phyloP scores from a whole-genome alignment of 2,113 vertebrate species.

The Emydocephalus ijimae region DNA sequence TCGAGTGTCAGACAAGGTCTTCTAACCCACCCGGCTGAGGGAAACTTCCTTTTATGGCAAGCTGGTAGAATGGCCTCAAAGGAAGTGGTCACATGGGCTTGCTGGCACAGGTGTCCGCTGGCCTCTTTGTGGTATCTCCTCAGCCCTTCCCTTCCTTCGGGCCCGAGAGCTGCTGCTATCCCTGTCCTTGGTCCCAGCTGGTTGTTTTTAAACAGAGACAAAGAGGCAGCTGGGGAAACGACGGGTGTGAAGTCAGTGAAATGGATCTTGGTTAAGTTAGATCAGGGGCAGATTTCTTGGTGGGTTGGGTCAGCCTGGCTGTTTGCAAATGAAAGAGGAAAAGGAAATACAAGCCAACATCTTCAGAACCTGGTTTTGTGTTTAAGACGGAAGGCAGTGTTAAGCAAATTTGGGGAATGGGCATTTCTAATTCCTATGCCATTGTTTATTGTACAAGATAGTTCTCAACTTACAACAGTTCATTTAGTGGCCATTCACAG shows the following conservation, averaged over 20 bases:
- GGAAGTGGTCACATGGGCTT: constrained; percentile 61
- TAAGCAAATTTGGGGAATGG: not conserved
- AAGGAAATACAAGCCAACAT: not conserved
- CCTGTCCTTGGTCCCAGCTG: constrained; percentile 53
- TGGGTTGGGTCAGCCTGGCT: not conserved
- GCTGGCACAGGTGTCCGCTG: constrained; percentile 61
- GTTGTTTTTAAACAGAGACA: constrained; percentile 51
- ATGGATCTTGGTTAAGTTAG: constrained; percentile 49
- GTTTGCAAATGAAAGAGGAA: constrained; percentile 10
- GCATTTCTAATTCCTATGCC: not conserved
- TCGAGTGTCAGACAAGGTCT: constrained; percentile 60
- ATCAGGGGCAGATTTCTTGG: constrained; percentile 49
- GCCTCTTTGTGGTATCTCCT: constrained; percentile 63
- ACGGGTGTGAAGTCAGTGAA: constrained; percentile 46
- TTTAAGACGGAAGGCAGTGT: not conserved
- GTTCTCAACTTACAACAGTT: not conserved
- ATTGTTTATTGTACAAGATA: not conserved
- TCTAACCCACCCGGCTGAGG: constrained; percentile 40
- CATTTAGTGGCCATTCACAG: not conserved
- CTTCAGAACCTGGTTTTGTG: not conserved
- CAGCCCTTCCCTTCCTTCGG: constrained; percentile 54
- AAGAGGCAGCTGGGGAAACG: constrained; percentile 58
- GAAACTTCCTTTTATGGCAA: constrained; percentile 72
- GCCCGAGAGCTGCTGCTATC: constrained; percentile 56
- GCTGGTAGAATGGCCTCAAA: constrained; percentile 56